These are phyloP conservation scores for Dunckerocampus dactyliophorus DNA, from an alignment of 2,113 vertebrate species.

Conservation along the genomic window DNA sequence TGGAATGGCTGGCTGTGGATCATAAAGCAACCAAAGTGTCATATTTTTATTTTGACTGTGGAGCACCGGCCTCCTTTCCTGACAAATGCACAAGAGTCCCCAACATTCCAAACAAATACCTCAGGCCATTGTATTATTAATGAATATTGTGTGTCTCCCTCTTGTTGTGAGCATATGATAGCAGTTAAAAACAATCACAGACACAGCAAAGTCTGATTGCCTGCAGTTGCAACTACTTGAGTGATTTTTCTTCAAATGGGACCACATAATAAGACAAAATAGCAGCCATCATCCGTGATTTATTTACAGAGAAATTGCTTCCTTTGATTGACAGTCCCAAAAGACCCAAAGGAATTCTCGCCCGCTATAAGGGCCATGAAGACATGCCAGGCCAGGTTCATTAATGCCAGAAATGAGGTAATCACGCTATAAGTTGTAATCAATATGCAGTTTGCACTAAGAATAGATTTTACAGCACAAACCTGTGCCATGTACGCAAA, in stretches of 20 bases:
- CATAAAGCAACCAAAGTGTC: conserved; percentile 12
- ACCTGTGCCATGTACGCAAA: conserved; percentile 3
- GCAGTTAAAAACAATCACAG: background rate
- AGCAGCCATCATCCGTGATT: conserved; percentile 1
- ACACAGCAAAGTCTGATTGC: background rate
- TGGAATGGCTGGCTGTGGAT: conserved; percentile 18
- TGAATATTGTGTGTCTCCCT: conserved; percentile 2
- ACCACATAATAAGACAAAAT: conserved; percentile 7
- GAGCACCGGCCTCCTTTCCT: background rate
- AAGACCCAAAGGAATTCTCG: conserved; percentile 14
- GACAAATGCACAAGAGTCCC: background rate
- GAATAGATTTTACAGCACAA: conserved; percentile 38
- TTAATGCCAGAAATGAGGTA: conserved; percentile 41
- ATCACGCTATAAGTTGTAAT: conserved; percentile 57
- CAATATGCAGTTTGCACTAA: conserved; percentile 42
- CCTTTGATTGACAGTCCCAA: conserved; percentile 20
- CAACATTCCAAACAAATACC: background rate
- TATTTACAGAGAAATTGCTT: conserved; percentile 19
- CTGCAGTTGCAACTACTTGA: conserved; percentile 3
- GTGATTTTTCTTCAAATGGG: background rate
- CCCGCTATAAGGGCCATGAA: conserved; percentile 7
- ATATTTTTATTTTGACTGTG: conserved; percentile 15
- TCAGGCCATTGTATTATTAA: conserved; percentile 11
- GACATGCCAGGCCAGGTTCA: conserved; percentile 27
- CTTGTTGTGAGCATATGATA: background rate